phyloP scores from a whole-genome alignment of 1,140 invertebrate species.

The Pantala flavescens region DNA sequence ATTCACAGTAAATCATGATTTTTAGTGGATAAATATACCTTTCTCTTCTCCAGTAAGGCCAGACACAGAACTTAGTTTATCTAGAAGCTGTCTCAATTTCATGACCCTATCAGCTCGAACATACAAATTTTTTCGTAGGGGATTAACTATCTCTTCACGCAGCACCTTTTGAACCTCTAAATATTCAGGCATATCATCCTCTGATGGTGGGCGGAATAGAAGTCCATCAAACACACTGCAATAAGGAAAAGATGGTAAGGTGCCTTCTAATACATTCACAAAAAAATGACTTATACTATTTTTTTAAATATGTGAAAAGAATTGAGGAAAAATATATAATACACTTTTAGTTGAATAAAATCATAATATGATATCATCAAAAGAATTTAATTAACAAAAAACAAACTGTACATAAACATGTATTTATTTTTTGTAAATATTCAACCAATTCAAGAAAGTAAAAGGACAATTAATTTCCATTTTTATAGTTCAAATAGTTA shows the following conservation, averaged over 20 bases:
- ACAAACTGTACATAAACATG: too few species aligned
- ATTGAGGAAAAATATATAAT: too few species aligned
- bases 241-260: constrained; percentile 13
- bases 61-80: constrained; percentile 76
- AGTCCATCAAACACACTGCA: constrained; percentile 76
- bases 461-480: too few species aligned
- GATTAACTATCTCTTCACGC: constrained; percentile 93
- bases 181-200: constrained; percentile 73
- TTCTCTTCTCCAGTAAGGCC: constrained; percentile 87
- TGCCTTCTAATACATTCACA: constrained; percentile 13
- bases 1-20: too few species aligned
- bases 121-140: constrained; percentile 76
- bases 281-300: too few species aligned
- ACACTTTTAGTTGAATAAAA: too few species aligned
- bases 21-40: constrained; percentile 39
- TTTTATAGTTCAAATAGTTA: too few species aligned
- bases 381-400: too few species aligned
- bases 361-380: too few species aligned
- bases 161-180: constrained; percentile 79
- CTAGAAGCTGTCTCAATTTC: constrained; percentile 78
- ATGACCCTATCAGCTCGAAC: constrained; percentile 91
- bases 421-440: too few species aligned
- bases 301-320: too few species aligned
- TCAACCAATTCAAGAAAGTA: too few species aligned
- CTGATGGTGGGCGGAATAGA: constrained; percentile 60